These are phyloP conservation scores for Leucozona laternaria DNA, from an alignment of 2,888 invertebrate species.

Conservation along the genomic window DNA sequence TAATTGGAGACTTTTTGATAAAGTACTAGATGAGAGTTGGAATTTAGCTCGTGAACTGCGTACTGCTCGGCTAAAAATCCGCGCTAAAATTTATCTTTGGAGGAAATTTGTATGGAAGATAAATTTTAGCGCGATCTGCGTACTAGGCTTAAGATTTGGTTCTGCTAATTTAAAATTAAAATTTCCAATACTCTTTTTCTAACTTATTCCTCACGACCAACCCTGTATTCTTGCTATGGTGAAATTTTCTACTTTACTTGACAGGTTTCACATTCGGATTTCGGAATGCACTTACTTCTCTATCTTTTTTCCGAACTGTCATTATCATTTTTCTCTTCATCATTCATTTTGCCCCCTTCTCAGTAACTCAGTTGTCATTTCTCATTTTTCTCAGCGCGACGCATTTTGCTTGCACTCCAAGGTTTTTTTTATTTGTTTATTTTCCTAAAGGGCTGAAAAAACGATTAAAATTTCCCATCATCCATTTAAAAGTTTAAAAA, in stretches of 20 bases:
- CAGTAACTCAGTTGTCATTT: neutral
- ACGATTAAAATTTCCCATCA: conserved; percentile 14
- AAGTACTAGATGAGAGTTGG: too few species aligned
- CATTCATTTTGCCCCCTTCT: neutral
- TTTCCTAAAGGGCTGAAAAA: conserved; percentile 36
- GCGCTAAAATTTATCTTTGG: too few species aligned
- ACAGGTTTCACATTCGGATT: neutral
- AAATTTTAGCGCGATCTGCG: too few species aligned
- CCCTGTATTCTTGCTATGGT: neutral
- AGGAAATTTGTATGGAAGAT: too few species aligned
- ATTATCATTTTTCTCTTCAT: conserved; percentile 11
- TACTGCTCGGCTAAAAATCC: too few species aligned
- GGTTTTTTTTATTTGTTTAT: conserved; percentile 65
- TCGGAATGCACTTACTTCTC: neutral
- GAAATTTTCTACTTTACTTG: neutral
- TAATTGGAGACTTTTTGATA: too few species aligned
- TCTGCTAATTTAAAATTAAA: too few species aligned
- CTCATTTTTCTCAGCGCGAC: conserved; percentile 47
- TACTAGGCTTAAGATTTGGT: too few species aligned
- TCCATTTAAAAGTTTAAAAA: neutral
- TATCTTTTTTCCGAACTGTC: neutral
- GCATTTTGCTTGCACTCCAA: conserved; percentile 63
- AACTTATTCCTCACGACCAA: neutral
- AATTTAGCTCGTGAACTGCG: too few species aligned
- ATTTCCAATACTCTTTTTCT: too few species aligned